These are phyloP conservation scores for Cryptocheilus praepositus DNA, from an alignment of 2,888 invertebrate species.

Conservation along the genomic window DNA sequence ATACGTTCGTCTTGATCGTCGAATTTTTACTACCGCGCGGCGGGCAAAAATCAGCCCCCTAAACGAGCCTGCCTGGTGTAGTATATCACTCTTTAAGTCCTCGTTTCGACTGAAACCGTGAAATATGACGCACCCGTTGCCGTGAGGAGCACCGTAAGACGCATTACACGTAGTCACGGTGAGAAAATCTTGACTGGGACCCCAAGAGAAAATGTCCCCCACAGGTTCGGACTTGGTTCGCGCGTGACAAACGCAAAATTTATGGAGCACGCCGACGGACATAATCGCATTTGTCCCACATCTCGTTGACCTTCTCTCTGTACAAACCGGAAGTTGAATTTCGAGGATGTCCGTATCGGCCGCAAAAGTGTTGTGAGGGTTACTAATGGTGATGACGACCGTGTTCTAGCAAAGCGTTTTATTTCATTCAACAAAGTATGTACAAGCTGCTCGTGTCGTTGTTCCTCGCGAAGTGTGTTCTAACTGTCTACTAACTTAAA, in stretches of 20 bases:
- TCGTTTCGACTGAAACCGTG: constrained; percentile 37
- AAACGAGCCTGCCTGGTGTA: constrained; percentile 22
- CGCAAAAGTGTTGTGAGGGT: too few relatives aligned
- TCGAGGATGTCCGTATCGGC: too few relatives aligned
- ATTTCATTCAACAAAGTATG: too few relatives aligned
- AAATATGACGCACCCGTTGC: constrained; percentile 46
- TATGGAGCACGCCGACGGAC: background rate
- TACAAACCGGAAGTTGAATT: too few relatives aligned
- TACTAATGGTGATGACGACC: too few relatives aligned
- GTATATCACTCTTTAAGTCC: constrained; percentile 47
- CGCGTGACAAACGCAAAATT: background rate
- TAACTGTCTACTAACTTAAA: too few relatives aligned
- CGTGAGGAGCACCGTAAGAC: constrained; percentile 41
- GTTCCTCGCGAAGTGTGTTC: too few relatives aligned
- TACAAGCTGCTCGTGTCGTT: too few relatives aligned
- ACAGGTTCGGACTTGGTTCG: background rate
- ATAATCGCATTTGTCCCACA: background rate
- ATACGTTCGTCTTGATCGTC: constrained; percentile 28
- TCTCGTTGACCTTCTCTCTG: too few relatives aligned
- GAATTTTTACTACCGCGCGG: constrained; percentile 24
- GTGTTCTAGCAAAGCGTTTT: too few relatives aligned
- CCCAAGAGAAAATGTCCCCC: constrained; percentile 37
- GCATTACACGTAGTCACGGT: constrained; percentile 43
- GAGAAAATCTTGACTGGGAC: constrained; percentile 48
- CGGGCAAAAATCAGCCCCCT: constrained; percentile 35